A percentile compares a stretch with the other conserved stretches of the same genome.
Evolutionary conservation across 2,113 vertebrate species (phyloP).

Genomic region (Gracilinanus agilis): DNA sequence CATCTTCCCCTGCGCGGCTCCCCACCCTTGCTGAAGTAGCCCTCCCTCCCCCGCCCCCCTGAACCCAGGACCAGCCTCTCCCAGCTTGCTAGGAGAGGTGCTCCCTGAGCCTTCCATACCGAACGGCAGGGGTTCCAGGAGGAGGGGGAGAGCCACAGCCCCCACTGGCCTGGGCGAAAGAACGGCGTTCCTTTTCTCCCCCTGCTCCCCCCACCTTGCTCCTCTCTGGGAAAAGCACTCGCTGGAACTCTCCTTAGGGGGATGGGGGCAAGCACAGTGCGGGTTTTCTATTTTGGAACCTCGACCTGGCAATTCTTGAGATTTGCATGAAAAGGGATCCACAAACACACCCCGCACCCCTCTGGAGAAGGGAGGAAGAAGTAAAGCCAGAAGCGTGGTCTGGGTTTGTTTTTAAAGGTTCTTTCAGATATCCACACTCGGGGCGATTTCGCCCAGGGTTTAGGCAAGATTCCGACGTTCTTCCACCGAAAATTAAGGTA

Average conservation of each 20-base stretch:
- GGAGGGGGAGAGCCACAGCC: neutral
- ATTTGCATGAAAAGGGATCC: neutral
- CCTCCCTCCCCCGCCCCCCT: no score
- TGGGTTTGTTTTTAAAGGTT: neutral
- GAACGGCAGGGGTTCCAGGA: neutral
- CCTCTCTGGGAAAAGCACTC: neutral
- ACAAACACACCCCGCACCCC: neutral
- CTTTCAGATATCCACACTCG: neutral
- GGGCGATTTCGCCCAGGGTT: neutral
- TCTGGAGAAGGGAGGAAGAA: neutral
- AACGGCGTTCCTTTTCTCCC: neutral
- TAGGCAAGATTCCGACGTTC: neutral
- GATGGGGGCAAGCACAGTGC: neutral
- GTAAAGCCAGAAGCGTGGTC: neutral
- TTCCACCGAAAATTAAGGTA: neutral
- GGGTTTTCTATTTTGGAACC: neutral
- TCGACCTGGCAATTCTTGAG: neutral
- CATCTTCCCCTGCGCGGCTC: neutral
- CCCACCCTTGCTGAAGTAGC: fast-evolving
- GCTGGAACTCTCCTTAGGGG: neutral
- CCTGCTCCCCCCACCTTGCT: neutral
- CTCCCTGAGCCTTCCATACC: neutral
- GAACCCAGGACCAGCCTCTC: fast-evolving
- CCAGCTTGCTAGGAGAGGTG: fast-evolving
- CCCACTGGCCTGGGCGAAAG: neutral